Percentiles rank a stretch among this genome's conserved stretches.
These are phyloP conservation scores for Malaclemys terrapin DNA, from an alignment of 2,113 vertebrate genomes.

Conservation along the genomic window DNA sequence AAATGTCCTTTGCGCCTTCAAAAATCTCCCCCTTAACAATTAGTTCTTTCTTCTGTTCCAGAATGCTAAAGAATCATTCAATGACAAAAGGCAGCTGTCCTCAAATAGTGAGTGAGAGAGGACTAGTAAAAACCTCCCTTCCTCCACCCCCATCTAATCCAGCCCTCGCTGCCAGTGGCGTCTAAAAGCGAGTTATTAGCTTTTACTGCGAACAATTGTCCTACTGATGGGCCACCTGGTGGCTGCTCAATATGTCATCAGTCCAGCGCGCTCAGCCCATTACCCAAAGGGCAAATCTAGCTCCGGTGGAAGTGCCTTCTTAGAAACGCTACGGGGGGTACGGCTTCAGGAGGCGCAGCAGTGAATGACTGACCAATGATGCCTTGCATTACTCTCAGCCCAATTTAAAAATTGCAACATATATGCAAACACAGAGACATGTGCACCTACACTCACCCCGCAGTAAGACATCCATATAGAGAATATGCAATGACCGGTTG, in stretches of 20 bases:
- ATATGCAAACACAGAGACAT: background rate
- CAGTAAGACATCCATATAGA: background rate
- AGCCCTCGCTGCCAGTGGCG: accelerated
- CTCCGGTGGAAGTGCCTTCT: accelerated
- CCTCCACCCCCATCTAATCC: background rate
- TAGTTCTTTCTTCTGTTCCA: background rate
- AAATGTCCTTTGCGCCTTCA: accelerated
- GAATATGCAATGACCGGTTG: background rate
- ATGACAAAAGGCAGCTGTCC: background rate
- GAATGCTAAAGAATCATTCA: background rate
- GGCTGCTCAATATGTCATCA: background rate
- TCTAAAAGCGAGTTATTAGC: background rate
- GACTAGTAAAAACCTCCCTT: background rate
- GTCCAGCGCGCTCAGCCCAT: background rate
- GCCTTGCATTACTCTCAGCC: background rate
- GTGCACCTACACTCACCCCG: accelerated
- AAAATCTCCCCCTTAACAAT: background rate
- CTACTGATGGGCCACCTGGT: background rate
- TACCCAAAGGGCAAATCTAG: background rate
- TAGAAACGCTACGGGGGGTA: background rate
- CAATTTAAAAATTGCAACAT: background rate
- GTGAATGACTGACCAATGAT: background rate
- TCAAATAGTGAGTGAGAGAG: background rate
- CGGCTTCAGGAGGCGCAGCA: background rate
- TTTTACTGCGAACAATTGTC: background rate